phyloP scores from a whole-genome alignment of 2,797 vertebrate species.

The Alexandromys oeconomus region DNA sequence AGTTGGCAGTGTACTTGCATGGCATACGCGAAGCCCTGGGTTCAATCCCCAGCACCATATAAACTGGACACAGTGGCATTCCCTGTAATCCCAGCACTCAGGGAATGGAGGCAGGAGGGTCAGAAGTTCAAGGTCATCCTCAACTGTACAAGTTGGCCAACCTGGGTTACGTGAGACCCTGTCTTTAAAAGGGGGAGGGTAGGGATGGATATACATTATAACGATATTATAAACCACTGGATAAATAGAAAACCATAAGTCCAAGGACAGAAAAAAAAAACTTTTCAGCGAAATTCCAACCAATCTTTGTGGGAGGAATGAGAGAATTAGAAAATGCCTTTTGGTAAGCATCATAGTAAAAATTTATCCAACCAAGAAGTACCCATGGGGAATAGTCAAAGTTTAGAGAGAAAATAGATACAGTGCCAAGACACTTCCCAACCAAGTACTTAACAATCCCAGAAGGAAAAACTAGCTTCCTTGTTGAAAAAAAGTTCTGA shows the following conservation, averaged over 20 bases:
- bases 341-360: slow-evolving; percentile 37
- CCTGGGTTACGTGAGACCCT: neutral
- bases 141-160: neutral
- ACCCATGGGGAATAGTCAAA: slow-evolving; percentile 14
- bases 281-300: slow-evolving; percentile 30
- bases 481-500: slow-evolving; percentile 28
- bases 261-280: neutral
- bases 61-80: neutral
- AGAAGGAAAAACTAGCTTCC: slow-evolving; percentile 36
- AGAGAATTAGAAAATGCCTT: slow-evolving; percentile 41
- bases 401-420: slow-evolving; percentile 57
- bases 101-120: neutral
- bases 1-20: neutral
- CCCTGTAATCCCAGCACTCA: neutral
- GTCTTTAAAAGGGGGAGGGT: neutral
- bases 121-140: neutral
- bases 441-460: slow-evolving; percentile 18
- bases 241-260: slow-evolving; percentile 33
- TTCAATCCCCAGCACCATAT: neutral
- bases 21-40: neutral
- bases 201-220: neutral
- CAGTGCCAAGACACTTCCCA: slow-evolving; percentile 31
- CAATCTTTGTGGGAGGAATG: slow-evolving; percentile 47
- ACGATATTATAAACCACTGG: neutral
- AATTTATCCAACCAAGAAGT: slow-evolving; percentile 42